Base-by-base conservation (phyloP, 2,113 vertebrate genomes). In the Callorhinus ursinus region DNA sequence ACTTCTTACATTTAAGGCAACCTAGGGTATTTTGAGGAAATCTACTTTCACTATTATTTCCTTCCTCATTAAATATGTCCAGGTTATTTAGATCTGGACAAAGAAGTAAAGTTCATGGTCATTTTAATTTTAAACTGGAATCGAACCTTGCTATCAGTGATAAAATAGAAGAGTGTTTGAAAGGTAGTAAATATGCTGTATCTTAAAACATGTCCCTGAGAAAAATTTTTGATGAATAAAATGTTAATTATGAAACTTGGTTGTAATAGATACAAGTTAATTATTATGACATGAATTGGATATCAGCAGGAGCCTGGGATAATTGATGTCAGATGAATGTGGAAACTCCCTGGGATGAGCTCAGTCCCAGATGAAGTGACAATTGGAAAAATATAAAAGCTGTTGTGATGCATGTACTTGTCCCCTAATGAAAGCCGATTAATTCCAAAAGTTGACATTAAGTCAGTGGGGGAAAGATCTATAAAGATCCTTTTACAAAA, bases 201-300 rank as follows among this genome's bases (percentile, higher is more conserved):
- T 69, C 42, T 82, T 61, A 96, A 97, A 86, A 97, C 42, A 79
- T 95, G 65, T 85, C 79, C 88, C 65, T 21, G 88, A 92, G 51
- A 95, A 92, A 92, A 90, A 89, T 49, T 65, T 63, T 84, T 96
- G n/a, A 95, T 96, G 98, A 97, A 59, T 97, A 93, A 96, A 98
- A 97, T 77, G 85, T 97, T 97, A 98, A 98, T 98, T 98, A 96
- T 97, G 89, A 97, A 98, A 97, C 24, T 89, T 85, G 79, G 55
- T 95, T 95, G 61, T 96, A 94, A 94, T 83, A 93, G 95, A 91
- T 89, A 87, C 53, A 94, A 96, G 97, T 98, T 98, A 98, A 98
- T 98, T 97, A 96, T 98, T 94, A 88, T 97, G 94, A 96, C 94
- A 97, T 96, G 96, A 96, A 95, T 96, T 93, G 94, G 86, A 71